These are phyloP conservation scores for Harpagifer antarcticus DNA, from an alignment of 2,797 vertebrate species.

Conservation along the genomic window DNA sequence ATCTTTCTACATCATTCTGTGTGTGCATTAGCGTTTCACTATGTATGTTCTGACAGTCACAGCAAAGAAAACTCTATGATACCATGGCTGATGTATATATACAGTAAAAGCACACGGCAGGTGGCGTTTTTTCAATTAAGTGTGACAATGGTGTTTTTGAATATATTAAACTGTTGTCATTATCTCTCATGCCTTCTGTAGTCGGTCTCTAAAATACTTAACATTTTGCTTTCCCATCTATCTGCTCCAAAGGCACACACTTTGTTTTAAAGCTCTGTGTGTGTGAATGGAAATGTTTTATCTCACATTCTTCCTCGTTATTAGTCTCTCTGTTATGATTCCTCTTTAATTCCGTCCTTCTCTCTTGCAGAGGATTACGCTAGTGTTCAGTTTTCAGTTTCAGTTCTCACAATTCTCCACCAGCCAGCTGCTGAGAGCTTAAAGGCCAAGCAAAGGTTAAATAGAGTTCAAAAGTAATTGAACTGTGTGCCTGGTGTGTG, in stretches of 20 bases:
- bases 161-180: slow-evolving; percentile 20
- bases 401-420: slow-evolving; percentile 69
- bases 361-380: slow-evolving; percentile 61
- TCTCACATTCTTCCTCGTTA: slow-evolving; percentile 15
- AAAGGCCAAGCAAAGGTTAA: slow-evolving; percentile 59
- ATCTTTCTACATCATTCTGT: slow-evolving; percentile 38
- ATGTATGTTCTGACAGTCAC: slow-evolving; percentile 40
- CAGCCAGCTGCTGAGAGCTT: slow-evolving; percentile 73
- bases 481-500: background rate
- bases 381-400: slow-evolving; percentile 72
- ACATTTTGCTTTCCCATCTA: background rate
- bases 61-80: slow-evolving; percentile 46
- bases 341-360: slow-evolving; percentile 22
- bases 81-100: slow-evolving; percentile 62
- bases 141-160: slow-evolving; percentile 68
- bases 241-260: background rate
- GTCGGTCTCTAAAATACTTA: background rate
- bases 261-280: slow-evolving; percentile 16
- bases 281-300: background rate
- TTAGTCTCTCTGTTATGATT: slow-evolving; percentile 18
- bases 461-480: slow-evolving; percentile 55
- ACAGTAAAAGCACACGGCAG: slow-evolving; percentile 57
- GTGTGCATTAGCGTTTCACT: slow-evolving; percentile 38
- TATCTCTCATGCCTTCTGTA: background rate
- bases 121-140: slow-evolving; percentile 82